These are phyloP conservation scores for Drosophila fulvimacula DNA, from an alignment of 2,888 invertebrate species.

Conservation along the genomic window DNA sequence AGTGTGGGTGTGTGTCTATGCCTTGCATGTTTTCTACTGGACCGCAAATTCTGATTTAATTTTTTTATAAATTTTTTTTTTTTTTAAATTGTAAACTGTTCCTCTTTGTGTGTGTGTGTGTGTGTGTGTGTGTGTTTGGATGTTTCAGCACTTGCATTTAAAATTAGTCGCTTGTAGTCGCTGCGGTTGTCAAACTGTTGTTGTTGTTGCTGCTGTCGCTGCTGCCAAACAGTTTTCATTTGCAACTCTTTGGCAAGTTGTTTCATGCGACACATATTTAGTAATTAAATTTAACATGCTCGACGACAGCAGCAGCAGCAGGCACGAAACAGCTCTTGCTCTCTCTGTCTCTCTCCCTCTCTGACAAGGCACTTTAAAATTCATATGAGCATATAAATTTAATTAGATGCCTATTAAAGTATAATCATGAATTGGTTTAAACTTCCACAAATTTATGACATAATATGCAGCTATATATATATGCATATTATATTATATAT, in stretches of 20 bases:
- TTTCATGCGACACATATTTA: constrained; percentile 51
- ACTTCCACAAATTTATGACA: constrained; percentile 9
- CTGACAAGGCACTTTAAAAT: constrained; percentile 31
- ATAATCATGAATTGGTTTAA: constrained; percentile 15
- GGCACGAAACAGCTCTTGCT: background rate
- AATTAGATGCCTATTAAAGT: constrained; percentile 38
- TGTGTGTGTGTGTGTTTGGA: constrained; percentile 29
- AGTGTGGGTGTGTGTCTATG: constrained; percentile 19
- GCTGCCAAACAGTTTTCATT: constrained; percentile 54
- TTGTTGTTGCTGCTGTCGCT: constrained; percentile 45
- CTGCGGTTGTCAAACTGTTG: constrained; percentile 68
- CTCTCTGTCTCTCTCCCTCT: background rate
- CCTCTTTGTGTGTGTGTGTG: constrained; percentile 16
- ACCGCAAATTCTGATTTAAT: constrained; percentile 74
- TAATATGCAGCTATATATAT: constrained; percentile 1
- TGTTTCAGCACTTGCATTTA: constrained; percentile 61
- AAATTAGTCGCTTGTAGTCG: constrained; percentile 76
- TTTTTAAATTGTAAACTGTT: constrained; percentile 46
- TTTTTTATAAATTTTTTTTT: constrained; percentile 38
- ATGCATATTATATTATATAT: background rate
- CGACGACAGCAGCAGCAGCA: constrained; percentile 39
- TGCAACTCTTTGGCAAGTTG: constrained; percentile 66
- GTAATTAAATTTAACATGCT: constrained; percentile 66
- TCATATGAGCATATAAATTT: constrained; percentile 47
- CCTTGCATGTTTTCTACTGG: constrained; percentile 56